Conservation (phyloP, 2,113 vertebrate genomes). For the Anarrhichthys ocellatus region DNA sequence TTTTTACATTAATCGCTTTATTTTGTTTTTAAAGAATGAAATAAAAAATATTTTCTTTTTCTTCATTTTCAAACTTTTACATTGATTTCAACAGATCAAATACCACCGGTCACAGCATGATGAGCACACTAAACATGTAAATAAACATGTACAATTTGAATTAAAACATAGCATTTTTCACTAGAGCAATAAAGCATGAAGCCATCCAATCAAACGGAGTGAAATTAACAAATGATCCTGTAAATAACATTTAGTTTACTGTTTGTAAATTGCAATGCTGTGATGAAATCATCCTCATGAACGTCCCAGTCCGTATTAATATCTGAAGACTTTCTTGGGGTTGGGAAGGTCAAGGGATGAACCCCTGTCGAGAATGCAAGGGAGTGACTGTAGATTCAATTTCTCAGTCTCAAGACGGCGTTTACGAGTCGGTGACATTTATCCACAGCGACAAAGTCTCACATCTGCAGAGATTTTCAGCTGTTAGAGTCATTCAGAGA, state of each 20-base stretch:
- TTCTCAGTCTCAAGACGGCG: constrained; percentile 48
- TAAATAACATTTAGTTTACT: neutral
- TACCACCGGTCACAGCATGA: neutral
- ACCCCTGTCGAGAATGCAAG: constrained; percentile 47
- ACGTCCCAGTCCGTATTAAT: neutral
- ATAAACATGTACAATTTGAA: neutral
- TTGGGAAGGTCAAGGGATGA: constrained; percentile 51
- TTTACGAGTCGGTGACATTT: constrained; percentile 73
- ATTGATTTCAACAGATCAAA: neutral
- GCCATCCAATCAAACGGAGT: neutral
- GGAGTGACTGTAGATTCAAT: constrained; percentile 65
- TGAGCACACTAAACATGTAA: neutral
- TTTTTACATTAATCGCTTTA: no score
- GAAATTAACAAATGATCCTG: neutral
- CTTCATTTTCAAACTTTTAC: neutral
- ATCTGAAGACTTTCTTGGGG: constrained; percentile 34
- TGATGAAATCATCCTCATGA: neutral
- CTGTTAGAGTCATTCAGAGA: constrained; percentile 73
- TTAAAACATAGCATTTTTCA: neutral
- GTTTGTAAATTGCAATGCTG: neutral
- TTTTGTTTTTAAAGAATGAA: neutral
- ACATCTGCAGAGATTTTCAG: constrained; percentile 76
- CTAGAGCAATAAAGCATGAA: neutral
- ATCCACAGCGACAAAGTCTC: constrained; percentile 66
- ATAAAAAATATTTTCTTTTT: neutral